These are phyloP conservation scores for Suncus etruscus DNA, from an alignment of 2,113 vertebrate genomes.

Conservation along the genomic window DNA sequence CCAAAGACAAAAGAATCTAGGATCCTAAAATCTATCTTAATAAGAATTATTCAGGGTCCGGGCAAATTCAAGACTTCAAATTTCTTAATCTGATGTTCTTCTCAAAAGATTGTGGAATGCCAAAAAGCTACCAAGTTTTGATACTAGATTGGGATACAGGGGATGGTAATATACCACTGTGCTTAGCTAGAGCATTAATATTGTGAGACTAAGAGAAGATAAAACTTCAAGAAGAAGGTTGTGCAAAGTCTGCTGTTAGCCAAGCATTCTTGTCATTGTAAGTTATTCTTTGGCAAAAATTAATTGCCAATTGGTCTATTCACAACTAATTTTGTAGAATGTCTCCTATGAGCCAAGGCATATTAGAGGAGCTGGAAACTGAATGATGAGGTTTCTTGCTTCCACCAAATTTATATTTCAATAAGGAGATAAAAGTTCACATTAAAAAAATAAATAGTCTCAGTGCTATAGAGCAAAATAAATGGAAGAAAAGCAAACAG, in stretches of 20 bases:
- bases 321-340: not conserved
- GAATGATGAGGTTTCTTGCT: not conserved
- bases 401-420: not conserved
- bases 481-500: not conserved
- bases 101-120: slow-evolving; percentile 1
- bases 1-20: not conserved
- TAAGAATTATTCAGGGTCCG: not conserved
- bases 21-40: slow-evolving; percentile 1
- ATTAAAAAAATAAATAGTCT: not conserved
- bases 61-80: not conserved
- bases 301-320: not conserved
- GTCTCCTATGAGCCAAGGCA: not conserved
- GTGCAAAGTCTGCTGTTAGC: not conserved
- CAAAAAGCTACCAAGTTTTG: not conserved
- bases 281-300: no score
- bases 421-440: not conserved
- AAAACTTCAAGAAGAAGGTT: not conserved
- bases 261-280: not conserved
- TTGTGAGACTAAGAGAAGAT: not conserved
- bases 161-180: not conserved
- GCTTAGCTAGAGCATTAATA: not conserved
- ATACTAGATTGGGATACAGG: not conserved
- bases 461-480: not conserved
- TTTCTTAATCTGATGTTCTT: not conserved
- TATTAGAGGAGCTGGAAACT: not conserved